Evolutionary conservation across 2,113 vertebrate species (phyloP).

Genomic region (Coregonus clupeaformis): DNA sequence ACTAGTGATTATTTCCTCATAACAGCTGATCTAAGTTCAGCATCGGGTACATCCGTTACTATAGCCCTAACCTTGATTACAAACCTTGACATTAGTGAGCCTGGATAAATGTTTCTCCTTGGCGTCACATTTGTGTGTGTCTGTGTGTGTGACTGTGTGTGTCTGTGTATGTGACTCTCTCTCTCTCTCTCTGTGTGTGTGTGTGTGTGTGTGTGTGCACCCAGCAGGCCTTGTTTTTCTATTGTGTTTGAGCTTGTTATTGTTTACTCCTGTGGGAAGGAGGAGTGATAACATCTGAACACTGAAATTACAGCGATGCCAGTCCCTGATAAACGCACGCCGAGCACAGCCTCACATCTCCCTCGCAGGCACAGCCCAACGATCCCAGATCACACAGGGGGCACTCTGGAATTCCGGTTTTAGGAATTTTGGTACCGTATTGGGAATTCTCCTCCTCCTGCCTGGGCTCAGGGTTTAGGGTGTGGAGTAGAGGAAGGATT

Average conservation of each 20-base stretch:
- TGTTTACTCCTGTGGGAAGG: constrained; percentile 75
- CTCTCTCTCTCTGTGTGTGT: too few relatives aligned
- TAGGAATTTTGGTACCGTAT: neutral
- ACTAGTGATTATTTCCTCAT: neutral
- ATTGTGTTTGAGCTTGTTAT: constrained; percentile 75
- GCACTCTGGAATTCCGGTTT: neutral
- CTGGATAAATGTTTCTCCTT: constrained; percentile 3
- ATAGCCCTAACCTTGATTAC: neutral
- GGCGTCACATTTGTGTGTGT: constrained; percentile 19
- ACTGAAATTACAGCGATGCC: constrained; percentile 79
- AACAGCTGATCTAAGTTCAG: neutral
- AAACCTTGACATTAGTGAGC: neutral
- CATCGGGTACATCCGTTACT: neutral
- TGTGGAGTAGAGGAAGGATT: neutral
- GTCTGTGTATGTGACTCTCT: constrained; percentile 23
- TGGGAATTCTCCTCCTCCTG: constrained; percentile 4
- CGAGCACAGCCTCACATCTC: constrained; percentile 50
- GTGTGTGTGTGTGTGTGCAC: constrained; percentile 25
- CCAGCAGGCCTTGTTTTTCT: constrained; percentile 74
- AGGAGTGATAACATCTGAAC: constrained; percentile 75
- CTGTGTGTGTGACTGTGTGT: constrained; percentile 24
- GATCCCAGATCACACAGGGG: constrained; percentile 21
- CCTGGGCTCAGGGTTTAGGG: neutral
- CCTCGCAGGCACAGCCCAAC: constrained; percentile 14
- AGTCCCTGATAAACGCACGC: constrained; percentile 67